Base-by-base conservation (phyloP, 2,113 vertebrate genomes). In the Anser brachyrhynchus region DNA sequence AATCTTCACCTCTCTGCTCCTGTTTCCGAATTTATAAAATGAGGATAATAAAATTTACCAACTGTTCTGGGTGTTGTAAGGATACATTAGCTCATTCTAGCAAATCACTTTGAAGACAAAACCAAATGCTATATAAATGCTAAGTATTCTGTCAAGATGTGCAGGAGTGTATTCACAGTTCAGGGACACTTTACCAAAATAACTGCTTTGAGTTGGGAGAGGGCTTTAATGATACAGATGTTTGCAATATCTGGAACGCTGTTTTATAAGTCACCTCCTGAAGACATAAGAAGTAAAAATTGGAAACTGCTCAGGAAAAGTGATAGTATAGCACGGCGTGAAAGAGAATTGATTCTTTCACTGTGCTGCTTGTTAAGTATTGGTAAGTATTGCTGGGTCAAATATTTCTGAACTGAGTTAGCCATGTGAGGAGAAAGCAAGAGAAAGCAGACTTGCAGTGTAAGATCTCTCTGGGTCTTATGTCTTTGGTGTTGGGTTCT, bases 91-190 rank as follows among this genome's bases (percentile, higher is more conserved):
- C 49, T 84, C 65, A 78, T 57, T 35, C 31, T 75, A 92, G 80
- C 80, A 89, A 91, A 92, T 91, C 35, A 62, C 13, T 87, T 73
- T 29, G 88, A 94, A 92, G 80, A 78, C 70, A 87, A 91, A 93
- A 7, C 22, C 29, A 89, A 91, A 90, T 52, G 59, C 51, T 79
- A 37, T 70, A 41, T 23, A 87, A 85, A 88, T 61, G 61, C 58
- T 87, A 69, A 89, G n/a, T 6, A n/a, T 70, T 76, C 33, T 82
- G 73, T 51, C 54, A 79, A 86, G 77, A 72, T 79, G 62, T 82
- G 73, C 58, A 73, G 25, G 41, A 72, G 14, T 33, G 9, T 87
- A 75, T 58, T 94, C 43, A 62, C 51, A 65, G 73, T 61, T 92
- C 44, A 89, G 80, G 73, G 58, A 80, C 59, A 52, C 7, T 3